phyloP scores from a whole-genome alignment of 2,888 invertebrate species.

The Euplagia quadripunctaria region DNA sequence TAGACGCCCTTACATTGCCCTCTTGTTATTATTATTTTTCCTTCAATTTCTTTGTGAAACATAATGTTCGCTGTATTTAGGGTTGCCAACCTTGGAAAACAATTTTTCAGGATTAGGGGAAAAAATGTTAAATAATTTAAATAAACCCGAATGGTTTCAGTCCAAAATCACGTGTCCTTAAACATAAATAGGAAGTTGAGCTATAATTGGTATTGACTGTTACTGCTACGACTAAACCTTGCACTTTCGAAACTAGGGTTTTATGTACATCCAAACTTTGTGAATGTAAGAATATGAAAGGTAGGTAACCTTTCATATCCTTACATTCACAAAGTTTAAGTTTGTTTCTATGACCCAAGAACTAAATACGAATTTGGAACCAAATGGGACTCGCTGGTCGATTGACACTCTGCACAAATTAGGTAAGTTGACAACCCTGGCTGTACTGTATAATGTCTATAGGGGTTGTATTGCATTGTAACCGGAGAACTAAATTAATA shows the following conservation, averaged over 20 bases:
- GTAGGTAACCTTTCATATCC: background rate
- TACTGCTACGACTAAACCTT: background rate
- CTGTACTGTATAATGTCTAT: constrained; percentile 68
- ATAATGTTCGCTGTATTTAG: constrained; percentile 62
- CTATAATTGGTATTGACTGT: background rate
- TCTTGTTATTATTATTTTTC: constrained; percentile 80
- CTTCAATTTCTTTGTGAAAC: constrained; percentile 79
- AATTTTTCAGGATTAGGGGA: background rate
- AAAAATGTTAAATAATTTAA: background rate
- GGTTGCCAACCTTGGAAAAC: constrained; percentile 47
- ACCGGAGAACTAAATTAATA: constrained; percentile 85
- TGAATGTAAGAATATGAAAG: no score
- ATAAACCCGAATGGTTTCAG: background rate
- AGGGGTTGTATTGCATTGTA: constrained; percentile 74
- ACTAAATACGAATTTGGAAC: no score
- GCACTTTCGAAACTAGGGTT: background rate
- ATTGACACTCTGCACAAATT: background rate
- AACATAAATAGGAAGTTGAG: background rate
- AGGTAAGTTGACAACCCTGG: constrained; percentile 5
- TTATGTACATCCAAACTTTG: background rate
- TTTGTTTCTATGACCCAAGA: no score
- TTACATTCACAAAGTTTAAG: background rate
- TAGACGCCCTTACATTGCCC: constrained; percentile 78
- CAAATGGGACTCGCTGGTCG: no score
- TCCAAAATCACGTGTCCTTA: background rate